These are phyloP conservation scores for Axea sp. DNA, from an alignment of 2,888 invertebrate genomes.

Conservation along the genomic window DNA sequence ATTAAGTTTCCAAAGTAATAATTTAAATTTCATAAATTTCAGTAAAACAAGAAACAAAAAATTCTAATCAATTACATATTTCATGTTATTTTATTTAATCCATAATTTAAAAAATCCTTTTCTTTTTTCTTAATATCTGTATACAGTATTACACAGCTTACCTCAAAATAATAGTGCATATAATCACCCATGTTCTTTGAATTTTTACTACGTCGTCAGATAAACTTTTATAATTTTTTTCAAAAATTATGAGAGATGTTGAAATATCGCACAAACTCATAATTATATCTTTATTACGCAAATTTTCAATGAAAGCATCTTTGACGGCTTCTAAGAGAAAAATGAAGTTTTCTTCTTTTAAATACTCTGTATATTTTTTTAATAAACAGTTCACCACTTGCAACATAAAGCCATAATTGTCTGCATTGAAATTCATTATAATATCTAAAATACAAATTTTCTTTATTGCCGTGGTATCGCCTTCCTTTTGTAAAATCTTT, in stretches of 20 bases:
- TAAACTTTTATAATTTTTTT: constrained; percentile 64
- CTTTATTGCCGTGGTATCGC: constrained; percentile 22
- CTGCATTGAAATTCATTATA: constrained; percentile 72
- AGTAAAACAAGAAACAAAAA: too few relatives aligned
- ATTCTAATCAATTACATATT: too few relatives aligned
- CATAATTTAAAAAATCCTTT: too few relatives aligned
- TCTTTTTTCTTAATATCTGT: too few relatives aligned
- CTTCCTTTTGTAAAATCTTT: constrained; percentile 4
- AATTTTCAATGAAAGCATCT: constrained; percentile 69
- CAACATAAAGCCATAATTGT: constrained; percentile 77
- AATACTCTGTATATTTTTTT: constrained; percentile 77
- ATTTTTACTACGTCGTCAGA: constrained; percentile 64
- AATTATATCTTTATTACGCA: constrained; percentile 73
- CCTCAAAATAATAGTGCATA: constrained; percentile 78
- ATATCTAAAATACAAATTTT: constrained; percentile 66
- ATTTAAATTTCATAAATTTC: too few relatives aligned
- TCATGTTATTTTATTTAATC: too few relatives aligned
- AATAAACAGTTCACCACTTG: constrained; percentile 77
- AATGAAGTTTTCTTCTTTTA: constrained; percentile 75
- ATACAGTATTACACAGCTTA: too few relatives aligned
- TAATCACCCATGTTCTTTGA: constrained; percentile 73
- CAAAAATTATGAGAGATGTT: constrained; percentile 71
- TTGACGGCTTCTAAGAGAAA: constrained; percentile 77
- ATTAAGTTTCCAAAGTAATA: too few relatives aligned
- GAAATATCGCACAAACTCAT: constrained; percentile 76